Conservation (phyloP, 2,797 vertebrate species). For the Chaetodon trifasciatus region DNA sequence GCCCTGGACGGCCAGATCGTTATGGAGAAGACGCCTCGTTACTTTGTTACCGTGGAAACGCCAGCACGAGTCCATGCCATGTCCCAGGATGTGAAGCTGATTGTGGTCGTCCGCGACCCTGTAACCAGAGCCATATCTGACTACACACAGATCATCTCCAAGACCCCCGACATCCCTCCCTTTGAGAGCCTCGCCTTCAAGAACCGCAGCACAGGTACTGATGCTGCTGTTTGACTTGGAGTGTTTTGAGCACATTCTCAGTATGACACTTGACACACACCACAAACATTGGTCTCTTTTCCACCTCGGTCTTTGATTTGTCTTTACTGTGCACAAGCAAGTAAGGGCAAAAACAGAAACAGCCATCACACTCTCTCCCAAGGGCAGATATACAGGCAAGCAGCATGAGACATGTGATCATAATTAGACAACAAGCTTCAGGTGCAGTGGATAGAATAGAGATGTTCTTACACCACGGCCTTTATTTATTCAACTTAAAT, state of each 20-base stretch:
- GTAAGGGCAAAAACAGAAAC: not conserved
- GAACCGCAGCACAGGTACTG: slow-evolving; percentile 81
- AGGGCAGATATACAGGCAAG: not conserved
- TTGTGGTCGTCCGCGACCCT: slow-evolving; percentile 89
- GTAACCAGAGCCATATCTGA: slow-evolving; percentile 89
- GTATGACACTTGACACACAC: not conserved
- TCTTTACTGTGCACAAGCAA: not conserved
- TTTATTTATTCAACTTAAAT: not conserved
- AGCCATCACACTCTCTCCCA: not conserved
- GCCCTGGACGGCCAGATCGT: slow-evolving; percentile 88
- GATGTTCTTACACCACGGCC: not conserved
- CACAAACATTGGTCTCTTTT: not conserved
- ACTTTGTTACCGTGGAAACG: slow-evolving; percentile 87
- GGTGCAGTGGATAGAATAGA: not conserved
- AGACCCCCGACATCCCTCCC: slow-evolving; percentile 84
- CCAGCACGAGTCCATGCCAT: slow-evolving; percentile 86
- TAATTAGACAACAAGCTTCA: not conserved
- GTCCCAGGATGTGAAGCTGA: slow-evolving; percentile 86
- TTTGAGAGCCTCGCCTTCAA: slow-evolving; percentile 88
- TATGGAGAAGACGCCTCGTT: slow-evolving; percentile 90
- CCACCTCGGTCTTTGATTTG: not conserved
- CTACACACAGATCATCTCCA: slow-evolving; percentile 90
- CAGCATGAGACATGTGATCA: not conserved
- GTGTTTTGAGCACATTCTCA: not conserved
- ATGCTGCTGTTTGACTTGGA: not conserved